A percentile compares a stretch with the other conserved stretches of the same genome.
Conservation (phyloP, 35 echinoderm and acorn worm species). For the Apostichopus californicus region DNA sequence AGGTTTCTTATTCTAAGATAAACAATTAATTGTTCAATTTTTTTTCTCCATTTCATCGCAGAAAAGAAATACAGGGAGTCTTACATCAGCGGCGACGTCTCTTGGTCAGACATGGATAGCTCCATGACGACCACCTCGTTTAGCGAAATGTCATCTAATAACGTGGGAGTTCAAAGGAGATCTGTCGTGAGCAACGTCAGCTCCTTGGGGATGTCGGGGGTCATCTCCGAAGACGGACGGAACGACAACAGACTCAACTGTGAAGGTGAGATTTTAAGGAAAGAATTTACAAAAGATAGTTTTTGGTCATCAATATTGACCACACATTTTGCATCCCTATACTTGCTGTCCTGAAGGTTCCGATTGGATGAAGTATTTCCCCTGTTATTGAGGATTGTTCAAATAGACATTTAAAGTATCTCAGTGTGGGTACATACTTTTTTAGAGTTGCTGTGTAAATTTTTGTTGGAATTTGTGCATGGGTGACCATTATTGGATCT, state of each 20-base stretch:
- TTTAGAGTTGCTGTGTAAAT: too few relatives aligned
- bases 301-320: too few relatives aligned
- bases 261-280: conserved; percentile 70
- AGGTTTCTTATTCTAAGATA: too few relatives aligned
- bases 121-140: conserved; percentile 88
- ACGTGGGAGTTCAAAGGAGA: conserved; percentile 71
- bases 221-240: conserved; percentile 76
- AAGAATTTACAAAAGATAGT: too few relatives aligned
- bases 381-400: too few relatives aligned
- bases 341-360: too few relatives aligned
- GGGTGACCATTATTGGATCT: too few relatives aligned
- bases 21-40: neutral
- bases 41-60: neutral
- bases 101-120: conserved; percentile 94
- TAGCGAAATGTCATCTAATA: conserved; percentile 80
- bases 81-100: conserved; percentile 94
- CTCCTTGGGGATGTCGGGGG: conserved; percentile 83
- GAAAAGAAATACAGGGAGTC: conserved; percentile 98
- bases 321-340: too few relatives aligned
- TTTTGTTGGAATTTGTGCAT: too few relatives aligned
- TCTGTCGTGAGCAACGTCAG: conserved; percentile 93
- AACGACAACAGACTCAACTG: conserved; percentile 73
- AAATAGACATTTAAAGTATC: too few relatives aligned
- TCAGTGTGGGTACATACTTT: too few relatives aligned
- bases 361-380: too few relatives aligned